Evolutionary conservation across 2,888 invertebrate genomes (phyloP).

Genomic region (Limnephilus lunatus): DNA sequence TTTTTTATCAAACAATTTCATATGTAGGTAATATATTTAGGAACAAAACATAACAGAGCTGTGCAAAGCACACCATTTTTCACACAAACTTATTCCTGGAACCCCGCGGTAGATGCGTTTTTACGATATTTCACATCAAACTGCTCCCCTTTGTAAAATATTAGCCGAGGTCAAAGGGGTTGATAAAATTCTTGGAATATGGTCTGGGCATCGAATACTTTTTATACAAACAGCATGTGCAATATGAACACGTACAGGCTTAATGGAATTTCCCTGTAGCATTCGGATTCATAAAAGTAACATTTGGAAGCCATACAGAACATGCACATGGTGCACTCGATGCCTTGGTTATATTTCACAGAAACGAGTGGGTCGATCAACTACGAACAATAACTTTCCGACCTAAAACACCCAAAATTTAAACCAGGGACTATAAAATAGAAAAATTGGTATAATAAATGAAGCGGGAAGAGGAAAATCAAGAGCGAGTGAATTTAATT

Average conservation of each 20-base stretch:
- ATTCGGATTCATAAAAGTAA: neutral
- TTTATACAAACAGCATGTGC: conserved; percentile 10
- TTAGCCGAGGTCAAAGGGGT: conserved; percentile 4
- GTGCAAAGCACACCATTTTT: neutral
- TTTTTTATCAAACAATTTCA: neutral
- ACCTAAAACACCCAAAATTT: neutral
- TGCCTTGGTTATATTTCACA: neutral
- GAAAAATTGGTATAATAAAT: no score
- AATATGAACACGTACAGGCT: conserved; percentile 19
- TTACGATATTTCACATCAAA: neutral
- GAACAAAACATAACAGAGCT: neutral
- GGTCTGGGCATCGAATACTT: neutral
- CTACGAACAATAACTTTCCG: neutral
- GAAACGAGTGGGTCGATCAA: neutral
- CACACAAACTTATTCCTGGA: neutral
- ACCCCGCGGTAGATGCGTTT: neutral
- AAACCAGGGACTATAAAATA: neutral
- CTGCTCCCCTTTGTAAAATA: neutral
- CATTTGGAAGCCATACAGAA: neutral
- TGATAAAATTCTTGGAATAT: neutral
- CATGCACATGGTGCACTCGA: conserved; percentile 17
- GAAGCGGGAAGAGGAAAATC: no score
- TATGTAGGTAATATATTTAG: neutral
- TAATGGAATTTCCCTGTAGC: conserved; percentile 31
- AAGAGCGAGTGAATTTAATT: neutral